Evolutionary conservation across 2,797 vertebrate genomes (phyloP).

Genomic region (Peromyscus eremicus): DNA sequence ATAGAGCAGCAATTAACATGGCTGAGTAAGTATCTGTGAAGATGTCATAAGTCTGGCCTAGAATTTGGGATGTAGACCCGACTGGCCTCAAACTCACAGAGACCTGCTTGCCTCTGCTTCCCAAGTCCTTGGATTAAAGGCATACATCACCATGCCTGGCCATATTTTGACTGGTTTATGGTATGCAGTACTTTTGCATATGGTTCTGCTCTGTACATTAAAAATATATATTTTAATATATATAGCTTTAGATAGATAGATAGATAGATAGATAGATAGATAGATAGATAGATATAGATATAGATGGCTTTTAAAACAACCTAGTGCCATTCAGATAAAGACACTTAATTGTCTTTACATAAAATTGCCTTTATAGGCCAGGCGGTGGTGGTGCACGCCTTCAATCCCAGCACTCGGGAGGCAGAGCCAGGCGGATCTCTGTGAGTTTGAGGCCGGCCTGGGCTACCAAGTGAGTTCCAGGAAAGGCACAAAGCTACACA

Average conservation of each 20-base stretch:
- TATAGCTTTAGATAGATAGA: too few relatives aligned
- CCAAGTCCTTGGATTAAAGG: background rate
- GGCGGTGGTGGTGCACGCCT: too few relatives aligned
- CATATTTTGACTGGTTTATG: slow-evolving; percentile 3
- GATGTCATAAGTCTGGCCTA: background rate
- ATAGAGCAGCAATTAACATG: background rate
- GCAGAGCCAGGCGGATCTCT: too few relatives aligned
- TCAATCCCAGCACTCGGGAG: too few relatives aligned
- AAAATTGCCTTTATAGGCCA: slow-evolving; percentile 38
- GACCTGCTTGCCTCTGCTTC: background rate
- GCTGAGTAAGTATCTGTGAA: too few relatives aligned
- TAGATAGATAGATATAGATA: too few relatives aligned
- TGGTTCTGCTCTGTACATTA: background rate
- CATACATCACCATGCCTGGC: background rate
- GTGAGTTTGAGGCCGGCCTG: too few relatives aligned
- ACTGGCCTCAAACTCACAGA: background rate
- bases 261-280: too few relatives aligned
- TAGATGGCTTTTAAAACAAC: background rate
- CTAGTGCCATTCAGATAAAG: slow-evolving; percentile 39
- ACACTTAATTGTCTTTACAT: background rate
- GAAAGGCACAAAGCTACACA: too few relatives aligned
- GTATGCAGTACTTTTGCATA: slow-evolving; percentile 49
- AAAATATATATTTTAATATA: background rate
- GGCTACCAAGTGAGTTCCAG: too few relatives aligned
- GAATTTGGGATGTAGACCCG: background rate